A percentile compares a stretch with the other conserved stretches of the same genome.
Evolutionary conservation across 2,113 vertebrate species (phyloP).

Genomic region (Holacanthus passer): DNA sequence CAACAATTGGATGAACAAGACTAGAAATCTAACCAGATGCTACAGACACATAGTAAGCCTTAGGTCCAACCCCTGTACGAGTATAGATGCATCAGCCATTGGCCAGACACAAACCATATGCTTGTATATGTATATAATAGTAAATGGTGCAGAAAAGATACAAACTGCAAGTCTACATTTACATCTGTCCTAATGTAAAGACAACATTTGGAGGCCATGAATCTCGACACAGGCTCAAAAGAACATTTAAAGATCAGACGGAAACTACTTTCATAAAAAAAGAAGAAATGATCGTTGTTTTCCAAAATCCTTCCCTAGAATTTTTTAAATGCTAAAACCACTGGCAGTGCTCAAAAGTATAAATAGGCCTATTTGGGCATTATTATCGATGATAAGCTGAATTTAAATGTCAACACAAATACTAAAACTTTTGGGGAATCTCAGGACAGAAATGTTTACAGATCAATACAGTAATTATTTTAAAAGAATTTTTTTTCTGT

Average conservation of each 20-base stretch:
- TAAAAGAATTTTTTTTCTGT: too few species aligned
- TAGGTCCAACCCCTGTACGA: too few species aligned
- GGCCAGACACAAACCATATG: too few species aligned
- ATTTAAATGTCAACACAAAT: neutral
- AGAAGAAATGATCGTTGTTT: neutral
- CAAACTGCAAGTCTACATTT: neutral
- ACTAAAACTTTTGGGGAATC: neutral
- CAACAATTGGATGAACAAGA: neutral
- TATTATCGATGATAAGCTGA: too few species aligned
- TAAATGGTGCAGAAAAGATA: neutral
- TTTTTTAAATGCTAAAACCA: constrained; percentile 4
- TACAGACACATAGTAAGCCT: too few species aligned
- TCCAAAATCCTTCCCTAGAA: neutral
- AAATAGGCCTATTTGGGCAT: too few species aligned
- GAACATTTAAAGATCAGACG: neutral
- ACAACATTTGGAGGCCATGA: too few species aligned
- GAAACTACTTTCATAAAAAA: neutral
- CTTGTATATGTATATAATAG: neutral
- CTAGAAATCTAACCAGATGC: neutral
- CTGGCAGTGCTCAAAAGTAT: too few species aligned
- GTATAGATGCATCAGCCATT: too few species aligned
- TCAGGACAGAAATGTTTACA: too few species aligned
- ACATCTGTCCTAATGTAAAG: neutral
- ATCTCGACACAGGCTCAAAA: neutral
- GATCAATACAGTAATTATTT: too few species aligned